A percentile compares a stretch with the other conserved stretches of the same genome.
Conservation (phyloP, 2,888 invertebrate genomes). For the Scaptomyza tumidula region DNA sequence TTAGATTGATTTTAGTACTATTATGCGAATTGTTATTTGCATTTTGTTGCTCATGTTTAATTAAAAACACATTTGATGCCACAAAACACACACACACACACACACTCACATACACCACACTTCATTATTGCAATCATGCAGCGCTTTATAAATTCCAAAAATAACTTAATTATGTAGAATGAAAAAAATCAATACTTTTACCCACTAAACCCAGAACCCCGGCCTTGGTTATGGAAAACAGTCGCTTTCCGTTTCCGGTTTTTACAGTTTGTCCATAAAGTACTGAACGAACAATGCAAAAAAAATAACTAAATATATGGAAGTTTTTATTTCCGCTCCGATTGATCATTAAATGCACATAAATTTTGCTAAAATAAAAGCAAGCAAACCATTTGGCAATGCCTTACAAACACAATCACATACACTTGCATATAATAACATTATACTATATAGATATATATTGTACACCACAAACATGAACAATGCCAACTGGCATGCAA, state of each 20-base stretch:
- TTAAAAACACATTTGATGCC: slow-evolving; percentile 67
- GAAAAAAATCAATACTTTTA: slow-evolving; percentile 30
- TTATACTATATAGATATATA: slow-evolving; percentile 25
- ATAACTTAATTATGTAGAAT: slow-evolving; percentile 74
- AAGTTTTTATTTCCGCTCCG: slow-evolving; percentile 71
- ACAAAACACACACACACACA: slow-evolving; percentile 4
- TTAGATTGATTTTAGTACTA: slow-evolving; percentile 47
- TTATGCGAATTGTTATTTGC: slow-evolving; percentile 56
- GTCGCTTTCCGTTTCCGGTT: slow-evolving; percentile 70
- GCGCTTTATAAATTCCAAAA: slow-evolving; percentile 65
- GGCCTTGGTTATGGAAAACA: slow-evolving; percentile 36
- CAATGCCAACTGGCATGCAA: slow-evolving; percentile 60
- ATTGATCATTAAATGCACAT: slow-evolving; percentile 74
- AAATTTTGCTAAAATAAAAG: slow-evolving; percentile 55
- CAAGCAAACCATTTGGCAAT: slow-evolving; percentile 53
- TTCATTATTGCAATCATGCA: slow-evolving; percentile 61
- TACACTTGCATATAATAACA: slow-evolving; percentile 7
- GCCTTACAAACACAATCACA: slow-evolving; percentile 34
- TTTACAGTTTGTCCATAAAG: slow-evolving; percentile 23
- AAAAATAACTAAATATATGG: slow-evolving; percentile 12
- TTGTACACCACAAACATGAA: slow-evolving; percentile 19
- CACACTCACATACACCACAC: slow-evolving; percentile 34
- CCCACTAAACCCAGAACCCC: not conserved
- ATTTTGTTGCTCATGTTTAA: slow-evolving; percentile 69
- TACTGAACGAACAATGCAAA: not conserved